Conservation (phyloP, 1,140 invertebrate species). For the Druon quercuslanigerum region DNA sequence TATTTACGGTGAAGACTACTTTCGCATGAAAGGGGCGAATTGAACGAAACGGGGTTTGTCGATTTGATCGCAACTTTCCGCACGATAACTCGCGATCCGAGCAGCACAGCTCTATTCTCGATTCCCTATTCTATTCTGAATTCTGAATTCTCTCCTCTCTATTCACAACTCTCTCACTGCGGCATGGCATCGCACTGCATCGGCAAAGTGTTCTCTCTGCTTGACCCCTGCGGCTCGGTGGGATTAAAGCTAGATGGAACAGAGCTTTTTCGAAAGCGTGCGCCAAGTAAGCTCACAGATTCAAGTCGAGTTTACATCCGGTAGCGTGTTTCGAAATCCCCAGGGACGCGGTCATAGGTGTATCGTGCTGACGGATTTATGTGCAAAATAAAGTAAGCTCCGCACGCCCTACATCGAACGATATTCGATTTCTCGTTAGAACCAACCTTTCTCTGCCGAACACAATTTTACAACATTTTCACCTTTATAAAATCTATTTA, state of each 20-base stretch:
- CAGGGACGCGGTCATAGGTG: conserved; percentile 12
- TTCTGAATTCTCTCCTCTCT: neutral
- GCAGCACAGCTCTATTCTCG: neutral
- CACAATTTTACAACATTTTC: neutral
- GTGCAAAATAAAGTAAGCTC: conserved; percentile 3
- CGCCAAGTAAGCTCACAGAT: conserved; percentile 46
- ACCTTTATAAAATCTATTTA: too few species aligned
- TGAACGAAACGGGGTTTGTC: neutral
- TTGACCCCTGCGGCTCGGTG: conserved; percentile 49
- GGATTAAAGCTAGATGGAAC: conserved; percentile 57
- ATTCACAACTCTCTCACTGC: conserved; percentile 2
- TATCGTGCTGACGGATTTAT: neutral
- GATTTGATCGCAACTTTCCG: conserved; percentile 39
- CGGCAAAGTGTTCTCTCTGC: conserved; percentile 11
- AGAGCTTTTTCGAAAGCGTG: conserved; percentile 47
- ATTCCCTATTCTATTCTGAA: conserved; percentile 2
- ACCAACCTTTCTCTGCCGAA: neutral
- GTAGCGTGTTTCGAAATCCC: conserved; percentile 46
- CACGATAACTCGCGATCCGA: conserved; percentile 54
- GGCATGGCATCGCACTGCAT: conserved; percentile 25
- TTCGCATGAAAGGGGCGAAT: conserved; percentile 39
- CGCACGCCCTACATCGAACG: neutral
- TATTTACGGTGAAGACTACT: conserved; percentile 46
- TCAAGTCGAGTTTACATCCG: conserved; percentile 45
- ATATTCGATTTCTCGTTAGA: conserved; percentile 15